Base-by-base conservation (phyloP, 1,140 invertebrate species). In the Uloborus diversus region DNA sequence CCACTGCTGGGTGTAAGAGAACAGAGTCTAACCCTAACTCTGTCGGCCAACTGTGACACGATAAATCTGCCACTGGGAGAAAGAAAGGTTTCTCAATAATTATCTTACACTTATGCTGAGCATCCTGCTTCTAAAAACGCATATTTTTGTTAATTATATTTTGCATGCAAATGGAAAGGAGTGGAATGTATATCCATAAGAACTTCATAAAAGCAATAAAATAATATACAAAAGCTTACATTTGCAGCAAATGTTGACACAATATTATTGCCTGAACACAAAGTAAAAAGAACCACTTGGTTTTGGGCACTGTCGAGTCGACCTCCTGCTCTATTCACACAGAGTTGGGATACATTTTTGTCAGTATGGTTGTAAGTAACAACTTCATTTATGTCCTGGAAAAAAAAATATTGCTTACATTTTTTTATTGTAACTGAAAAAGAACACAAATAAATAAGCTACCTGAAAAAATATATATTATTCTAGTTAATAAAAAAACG, bases 241-340 rank as follows among this genome's bases (percentile, higher is more conserved):
- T 66, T 20, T n/a, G 64, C 42, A 28, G 47, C 30, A 51, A 66
- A 66, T 27, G 35, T 27, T 27, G 64, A 33, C 17, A 66, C 17
- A 49, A 3, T 11, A 49, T 47, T 66, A n/a, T 28, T 28, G 17
- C 5, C 9, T 20, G 42, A 49, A 20, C 20, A 25, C 9, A 20
- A 9, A 7, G 64, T 66, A 66, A 66, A 66, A 66, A 66, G 13
- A 66, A 27, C n/a, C n/a, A n/a, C n/a, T n/a, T n/a, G n/a, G n/a
- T n/a, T n/a, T n/a, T n/a, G n/a, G n/a, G n/a, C n/a, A n/a, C n/a
- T n/a, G n/a, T n/a, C n/a, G 4, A 28, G 25, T 66, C 14, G 25
- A 23, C 27, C 42, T 14, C 23, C 9, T 4, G 51, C 23, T 66
- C 28, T 66, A 9, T 51, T 42, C 17, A 66, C 25, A 51, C 42